phyloP scores from a whole-genome alignment of 2,888 invertebrate species.

The Nesidiocoris tenuis region DNA sequence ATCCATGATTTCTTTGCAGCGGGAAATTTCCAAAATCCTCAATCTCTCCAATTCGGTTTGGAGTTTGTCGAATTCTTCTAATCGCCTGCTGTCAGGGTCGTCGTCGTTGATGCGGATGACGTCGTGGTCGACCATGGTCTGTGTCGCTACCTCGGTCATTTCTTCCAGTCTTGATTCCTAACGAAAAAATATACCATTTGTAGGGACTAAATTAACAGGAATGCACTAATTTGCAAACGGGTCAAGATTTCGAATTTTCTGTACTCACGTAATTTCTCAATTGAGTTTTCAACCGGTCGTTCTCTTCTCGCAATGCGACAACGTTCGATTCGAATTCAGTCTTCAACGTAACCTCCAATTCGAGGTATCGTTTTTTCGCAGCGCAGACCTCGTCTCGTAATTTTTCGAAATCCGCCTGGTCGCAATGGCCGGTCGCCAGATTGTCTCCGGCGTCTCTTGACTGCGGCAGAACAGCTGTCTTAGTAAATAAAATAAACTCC shows the following conservation, averaged over 20 bases:
- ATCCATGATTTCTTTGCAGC: constrained; percentile 41
- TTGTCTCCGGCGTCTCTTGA: background rate
- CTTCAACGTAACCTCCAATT: constrained; percentile 43
- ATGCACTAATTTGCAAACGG: too few relatives aligned
- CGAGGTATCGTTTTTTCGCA: constrained; percentile 40
- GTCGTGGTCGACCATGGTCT: constrained; percentile 11
- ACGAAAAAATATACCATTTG: constrained; percentile 2
- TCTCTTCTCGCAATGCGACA: constrained; percentile 39
- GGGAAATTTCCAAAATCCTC: constrained; percentile 25
- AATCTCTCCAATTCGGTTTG: constrained; percentile 43
- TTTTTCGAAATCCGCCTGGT: constrained; percentile 36
- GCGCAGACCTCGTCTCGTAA: constrained; percentile 35
- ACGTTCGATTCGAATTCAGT: constrained; percentile 43
- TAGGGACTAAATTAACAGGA: too few relatives aligned
- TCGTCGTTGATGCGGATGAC: constrained; percentile 21
- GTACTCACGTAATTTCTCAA: constrained; percentile 37
- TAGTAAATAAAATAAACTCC: too few relatives aligned
- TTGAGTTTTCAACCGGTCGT: constrained; percentile 30
- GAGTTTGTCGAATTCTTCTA: constrained; percentile 45
- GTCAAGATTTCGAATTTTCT: too few relatives aligned
- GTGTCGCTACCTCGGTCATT: constrained; percentile 13
- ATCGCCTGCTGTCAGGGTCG: background rate
- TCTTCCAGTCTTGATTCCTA: constrained; percentile 15
- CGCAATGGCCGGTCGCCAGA: background rate
- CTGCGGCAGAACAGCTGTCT: too few relatives aligned